phyloP scores from a whole-genome alignment of 2,113 vertebrate species.

The Delphinapterus leucas region DNA sequence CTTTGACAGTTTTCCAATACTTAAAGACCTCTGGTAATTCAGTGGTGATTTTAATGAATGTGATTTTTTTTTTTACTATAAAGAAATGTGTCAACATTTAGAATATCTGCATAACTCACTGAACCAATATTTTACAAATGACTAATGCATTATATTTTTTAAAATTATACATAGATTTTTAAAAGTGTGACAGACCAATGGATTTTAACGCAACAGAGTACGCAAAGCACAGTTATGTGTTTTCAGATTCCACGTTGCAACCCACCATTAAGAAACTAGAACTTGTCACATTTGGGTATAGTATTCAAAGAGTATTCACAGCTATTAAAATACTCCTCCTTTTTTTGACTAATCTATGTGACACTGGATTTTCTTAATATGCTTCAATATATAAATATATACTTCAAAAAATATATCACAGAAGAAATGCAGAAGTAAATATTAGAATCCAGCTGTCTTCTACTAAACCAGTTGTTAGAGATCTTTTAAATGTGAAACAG shows the following conservation, averaged over 20 bases:
- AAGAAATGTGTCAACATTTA: neutral
- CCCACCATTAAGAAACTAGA: neutral
- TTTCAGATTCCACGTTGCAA: neutral
- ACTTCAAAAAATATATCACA: neutral
- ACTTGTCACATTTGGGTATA: neutral
- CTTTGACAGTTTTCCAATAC: neutral
- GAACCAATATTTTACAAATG: neutral
- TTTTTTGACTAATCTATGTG: neutral
- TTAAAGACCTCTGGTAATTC: neutral
- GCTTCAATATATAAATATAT: neutral
- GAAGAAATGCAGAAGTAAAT: neutral
- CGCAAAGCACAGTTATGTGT: neutral
- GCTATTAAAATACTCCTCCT: neutral
- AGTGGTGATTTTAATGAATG: neutral
- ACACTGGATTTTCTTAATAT: neutral
- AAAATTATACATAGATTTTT: neutral
- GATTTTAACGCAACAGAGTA: neutral
- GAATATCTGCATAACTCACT: neutral
- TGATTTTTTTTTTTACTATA: neutral
- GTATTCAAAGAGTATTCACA: neutral
- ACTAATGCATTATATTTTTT: neutral
- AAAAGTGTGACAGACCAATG: neutral
- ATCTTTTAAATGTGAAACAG: neutral
- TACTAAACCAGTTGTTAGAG: neutral
- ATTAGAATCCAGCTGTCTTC: neutral